Conservation (phyloP, 2,797 vertebrate species). For the Poeciliopsis presidionis region DNA sequence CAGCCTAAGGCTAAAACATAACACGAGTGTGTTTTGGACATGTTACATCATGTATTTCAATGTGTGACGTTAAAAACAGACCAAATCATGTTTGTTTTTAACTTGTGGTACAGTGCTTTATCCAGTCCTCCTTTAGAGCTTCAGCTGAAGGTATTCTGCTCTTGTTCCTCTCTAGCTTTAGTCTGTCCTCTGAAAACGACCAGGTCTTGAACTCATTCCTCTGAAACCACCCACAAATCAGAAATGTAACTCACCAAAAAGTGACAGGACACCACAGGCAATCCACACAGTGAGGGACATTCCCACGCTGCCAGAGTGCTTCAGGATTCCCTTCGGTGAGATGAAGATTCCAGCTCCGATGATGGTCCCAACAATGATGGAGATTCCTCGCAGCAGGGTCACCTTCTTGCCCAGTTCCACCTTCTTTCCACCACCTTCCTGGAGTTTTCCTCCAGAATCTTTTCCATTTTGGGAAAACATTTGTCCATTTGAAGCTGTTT, state of each 20-base stretch:
- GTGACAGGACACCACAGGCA: constrained; percentile 90
- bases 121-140: not conserved
- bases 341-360: constrained; percentile 98
- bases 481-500: constrained; percentile 13
- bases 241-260: constrained; percentile 89
- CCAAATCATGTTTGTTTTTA: not conserved
- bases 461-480: constrained; percentile 62
- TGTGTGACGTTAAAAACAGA: not conserved
- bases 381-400: constrained; percentile 90
- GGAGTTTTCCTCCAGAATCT: constrained; percentile 48
- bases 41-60: not conserved
- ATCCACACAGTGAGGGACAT: constrained; percentile 93
- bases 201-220: not conserved
- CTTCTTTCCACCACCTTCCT: constrained; percentile 62
- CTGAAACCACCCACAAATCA: not conserved
- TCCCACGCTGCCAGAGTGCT: constrained; percentile 91
- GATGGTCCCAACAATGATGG: constrained; percentile 94
- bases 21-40: not conserved
- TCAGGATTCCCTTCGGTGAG: constrained; percentile 93
- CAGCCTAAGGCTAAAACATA: not conserved
- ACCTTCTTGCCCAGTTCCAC: constrained; percentile 93
- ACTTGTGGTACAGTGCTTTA: not conserved
- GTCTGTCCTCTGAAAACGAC: too few species aligned
- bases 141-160: not conserved
- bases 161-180: not conserved